Conservation (phyloP, 2,797 vertebrate species). For the Pelobates cultripes region DNA sequence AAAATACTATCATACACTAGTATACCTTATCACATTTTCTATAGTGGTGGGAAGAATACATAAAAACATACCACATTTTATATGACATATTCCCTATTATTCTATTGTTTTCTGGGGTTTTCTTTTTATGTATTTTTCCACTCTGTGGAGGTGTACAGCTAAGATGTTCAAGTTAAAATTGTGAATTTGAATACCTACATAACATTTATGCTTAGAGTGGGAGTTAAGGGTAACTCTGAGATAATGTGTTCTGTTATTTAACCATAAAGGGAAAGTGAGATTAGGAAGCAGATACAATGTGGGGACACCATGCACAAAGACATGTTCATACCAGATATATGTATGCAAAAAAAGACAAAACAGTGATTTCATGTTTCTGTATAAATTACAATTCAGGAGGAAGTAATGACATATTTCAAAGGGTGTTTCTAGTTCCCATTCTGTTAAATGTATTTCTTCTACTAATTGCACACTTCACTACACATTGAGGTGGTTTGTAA, state of each 20-base stretch:
- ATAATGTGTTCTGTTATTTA: slow-evolving; percentile 19
- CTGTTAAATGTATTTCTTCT: slow-evolving; percentile 30
- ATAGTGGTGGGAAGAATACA: too few relatives aligned
- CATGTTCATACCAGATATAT: background rate
- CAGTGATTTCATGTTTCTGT: slow-evolving; percentile 38
- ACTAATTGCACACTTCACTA: slow-evolving; percentile 36
- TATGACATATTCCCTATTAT: too few relatives aligned
- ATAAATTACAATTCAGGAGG: slow-evolving; percentile 7
- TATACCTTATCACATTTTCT: too few relatives aligned
- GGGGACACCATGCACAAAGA: background rate
- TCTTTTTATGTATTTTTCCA: background rate
- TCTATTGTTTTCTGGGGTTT: too few relatives aligned
- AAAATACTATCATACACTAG: too few relatives aligned
- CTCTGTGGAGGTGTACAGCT: too few relatives aligned
- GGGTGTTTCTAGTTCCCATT: slow-evolving; percentile 48
- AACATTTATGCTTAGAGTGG: background rate
- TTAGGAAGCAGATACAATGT: slow-evolving; percentile 37
- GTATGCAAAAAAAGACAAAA: background rate
- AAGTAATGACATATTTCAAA: slow-evolving; percentile 39
- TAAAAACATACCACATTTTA: too few relatives aligned
- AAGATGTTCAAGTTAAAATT: too few relatives aligned
- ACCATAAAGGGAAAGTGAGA: slow-evolving; percentile 36
- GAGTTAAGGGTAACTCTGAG: background rate
- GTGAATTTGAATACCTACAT: background rate
- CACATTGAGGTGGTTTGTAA: slow-evolving; percentile 5